phyloP scores from a whole-genome alignment of 2,797 vertebrate genomes.

The Microtus obscurus region DNA sequence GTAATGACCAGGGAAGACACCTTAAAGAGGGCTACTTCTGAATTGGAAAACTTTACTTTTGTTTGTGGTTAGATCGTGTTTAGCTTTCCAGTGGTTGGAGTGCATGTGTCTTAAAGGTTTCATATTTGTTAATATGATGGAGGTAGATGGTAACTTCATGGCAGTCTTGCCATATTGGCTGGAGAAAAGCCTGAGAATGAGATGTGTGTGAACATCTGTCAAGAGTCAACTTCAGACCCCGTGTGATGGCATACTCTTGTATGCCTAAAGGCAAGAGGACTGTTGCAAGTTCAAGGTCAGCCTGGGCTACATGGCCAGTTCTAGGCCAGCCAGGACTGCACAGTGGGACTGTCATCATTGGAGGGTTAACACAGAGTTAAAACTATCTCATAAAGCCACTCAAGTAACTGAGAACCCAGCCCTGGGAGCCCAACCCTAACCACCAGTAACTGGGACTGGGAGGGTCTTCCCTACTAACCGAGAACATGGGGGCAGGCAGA shows the following conservation, averaged over 20 bases:
- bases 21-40: not conserved
- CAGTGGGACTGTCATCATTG: not conserved
- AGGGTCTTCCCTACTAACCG: not conserved
- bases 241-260: not conserved
- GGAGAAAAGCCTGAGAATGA: not conserved
- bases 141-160: not conserved
- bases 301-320: not conserved
- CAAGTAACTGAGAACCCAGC: not conserved
- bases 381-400: not conserved
- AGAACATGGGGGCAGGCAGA: not conserved
- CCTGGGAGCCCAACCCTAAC: not conserved
- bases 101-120: conserved; percentile 31
- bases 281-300: not conserved
- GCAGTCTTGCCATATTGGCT: not conserved
- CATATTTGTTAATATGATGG: not conserved
- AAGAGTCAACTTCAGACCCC: not conserved
- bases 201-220: not conserved
- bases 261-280: not conserved
- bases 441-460: not conserved
- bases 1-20: not conserved
- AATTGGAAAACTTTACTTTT: conserved; percentile 14
- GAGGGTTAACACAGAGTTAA: not conserved
- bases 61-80: not conserved
- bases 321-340: not conserved
- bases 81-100: conserved; percentile 21